phyloP scores from a whole-genome alignment of 1,140 invertebrate species.

The Triops longicaudatus region DNA sequence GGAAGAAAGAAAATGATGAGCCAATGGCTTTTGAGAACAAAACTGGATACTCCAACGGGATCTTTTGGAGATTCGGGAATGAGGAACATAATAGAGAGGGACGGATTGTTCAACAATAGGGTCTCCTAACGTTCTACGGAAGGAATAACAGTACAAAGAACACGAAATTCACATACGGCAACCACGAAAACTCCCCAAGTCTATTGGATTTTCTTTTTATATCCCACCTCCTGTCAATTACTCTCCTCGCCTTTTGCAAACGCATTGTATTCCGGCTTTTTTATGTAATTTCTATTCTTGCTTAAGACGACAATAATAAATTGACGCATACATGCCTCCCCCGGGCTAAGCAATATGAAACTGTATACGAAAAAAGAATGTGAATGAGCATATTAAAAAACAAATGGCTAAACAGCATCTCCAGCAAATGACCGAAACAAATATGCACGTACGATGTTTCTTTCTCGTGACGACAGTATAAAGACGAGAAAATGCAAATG shows the following conservation, averaged over 20 bases:
- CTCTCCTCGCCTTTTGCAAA: neutral
- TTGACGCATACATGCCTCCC: neutral
- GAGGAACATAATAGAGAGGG: neutral
- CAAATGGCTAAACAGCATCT: too few species aligned
- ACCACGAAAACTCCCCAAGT: neutral
- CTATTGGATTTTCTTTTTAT: neutral
- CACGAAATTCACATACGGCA: neutral
- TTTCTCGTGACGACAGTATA: too few species aligned
- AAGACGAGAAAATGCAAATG: too few species aligned
- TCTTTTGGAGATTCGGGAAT: neutral
- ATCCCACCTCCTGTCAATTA: neutral
- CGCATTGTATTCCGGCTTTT: neutral
- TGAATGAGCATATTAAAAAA: too few species aligned
- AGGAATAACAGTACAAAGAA: neutral
- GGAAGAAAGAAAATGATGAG: neutral
- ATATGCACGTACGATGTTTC: too few species aligned
- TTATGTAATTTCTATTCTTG: neutral
- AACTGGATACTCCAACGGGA: neutral
- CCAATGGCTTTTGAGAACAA: neutral
- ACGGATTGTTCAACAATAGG: constrained; percentile 1
- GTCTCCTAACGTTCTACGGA: neutral
- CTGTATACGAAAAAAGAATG: neutral
- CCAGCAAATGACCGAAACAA: too few species aligned
- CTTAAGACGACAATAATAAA: neutral
- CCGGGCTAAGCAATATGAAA: neutral